A percentile compares a stretch with the other conserved stretches of the same genome.
Conservation (phyloP, 2,797 vertebrate genomes). For the Oreochromis grahami region DNA sequence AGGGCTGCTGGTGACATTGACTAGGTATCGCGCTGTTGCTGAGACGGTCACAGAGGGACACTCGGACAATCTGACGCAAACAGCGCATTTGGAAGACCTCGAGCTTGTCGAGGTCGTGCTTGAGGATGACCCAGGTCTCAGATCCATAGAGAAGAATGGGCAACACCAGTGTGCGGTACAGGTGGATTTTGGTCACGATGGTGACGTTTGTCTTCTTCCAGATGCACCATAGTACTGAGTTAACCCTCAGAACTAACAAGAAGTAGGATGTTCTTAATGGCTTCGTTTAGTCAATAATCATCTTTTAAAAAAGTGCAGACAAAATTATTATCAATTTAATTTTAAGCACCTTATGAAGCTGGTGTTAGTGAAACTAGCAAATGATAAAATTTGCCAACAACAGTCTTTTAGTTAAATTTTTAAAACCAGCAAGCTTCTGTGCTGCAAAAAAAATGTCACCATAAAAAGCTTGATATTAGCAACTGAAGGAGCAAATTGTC, state of each 20-base stretch:
- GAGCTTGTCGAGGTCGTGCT: background rate
- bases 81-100: background rate
- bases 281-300: too few relatives aligned
- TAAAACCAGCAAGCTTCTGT: background rate
- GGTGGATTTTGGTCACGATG: background rate
- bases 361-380: background rate
- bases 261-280: background rate
- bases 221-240: background rate
- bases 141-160: background rate
- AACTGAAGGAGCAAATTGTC: background rate
- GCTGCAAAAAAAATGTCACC: background rate
- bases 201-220: background rate
- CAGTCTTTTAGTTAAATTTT: background rate
- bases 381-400: background rate
- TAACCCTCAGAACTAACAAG: background rate
- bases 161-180: background rate
- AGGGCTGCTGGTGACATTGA: background rate
- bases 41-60: accelerated
- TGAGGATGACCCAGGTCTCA: background rate
- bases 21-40: accelerated
- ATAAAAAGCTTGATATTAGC: background rate
- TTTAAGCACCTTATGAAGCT: background rate
- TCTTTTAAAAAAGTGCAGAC: background rate
- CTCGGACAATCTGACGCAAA: background rate
- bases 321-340: background rate